These are phyloP conservation scores for Stenichneumon culpator DNA, from an alignment of 2,888 invertebrate genomes.

Conservation along the genomic window DNA sequence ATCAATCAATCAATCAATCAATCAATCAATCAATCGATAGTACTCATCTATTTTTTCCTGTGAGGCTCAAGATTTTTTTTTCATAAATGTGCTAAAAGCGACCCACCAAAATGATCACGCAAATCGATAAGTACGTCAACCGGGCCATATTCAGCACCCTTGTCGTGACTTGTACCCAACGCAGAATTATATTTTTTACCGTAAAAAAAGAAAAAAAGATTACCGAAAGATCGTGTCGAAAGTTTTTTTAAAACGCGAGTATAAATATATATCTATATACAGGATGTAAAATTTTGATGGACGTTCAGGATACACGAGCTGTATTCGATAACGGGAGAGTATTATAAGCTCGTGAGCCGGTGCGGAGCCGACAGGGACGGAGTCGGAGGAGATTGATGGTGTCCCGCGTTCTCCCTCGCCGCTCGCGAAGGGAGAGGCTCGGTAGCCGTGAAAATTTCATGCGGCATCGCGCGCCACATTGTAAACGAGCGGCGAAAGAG, in stretches of 20 bases:
- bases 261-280: not conserved
- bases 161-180: too few species aligned
- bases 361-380: slow-evolving; percentile 1
- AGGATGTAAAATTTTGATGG: not conserved
- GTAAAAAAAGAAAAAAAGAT: not conserved
- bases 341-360: slow-evolving; percentile 19
- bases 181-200: not conserved
- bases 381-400: not conserved
- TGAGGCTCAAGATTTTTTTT: too few species aligned
- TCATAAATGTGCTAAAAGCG: too few species aligned
- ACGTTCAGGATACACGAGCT: not conserved
- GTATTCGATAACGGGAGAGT: slow-evolving; percentile 2
- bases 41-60: too few species aligned
- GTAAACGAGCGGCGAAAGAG: slow-evolving; percentile 52
- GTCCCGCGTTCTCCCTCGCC: not conserved
- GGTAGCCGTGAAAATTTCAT: slow-evolving; percentile 65
- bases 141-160: too few species aligned
- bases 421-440: slow-evolving; percentile 9
- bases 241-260: not conserved
- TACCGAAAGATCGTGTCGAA: not conserved
- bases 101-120: too few species aligned
- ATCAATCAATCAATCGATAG: too few species aligned
- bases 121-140: not conserved
- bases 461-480: slow-evolving; percentile 41
- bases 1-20: too few species aligned